A percentile compares a stretch with the other conserved stretches of the same genome.
Evolutionary conservation across 92 coral and sea anemone genomes (phyloP).

Genomic region (Ricordea florida): DNA sequence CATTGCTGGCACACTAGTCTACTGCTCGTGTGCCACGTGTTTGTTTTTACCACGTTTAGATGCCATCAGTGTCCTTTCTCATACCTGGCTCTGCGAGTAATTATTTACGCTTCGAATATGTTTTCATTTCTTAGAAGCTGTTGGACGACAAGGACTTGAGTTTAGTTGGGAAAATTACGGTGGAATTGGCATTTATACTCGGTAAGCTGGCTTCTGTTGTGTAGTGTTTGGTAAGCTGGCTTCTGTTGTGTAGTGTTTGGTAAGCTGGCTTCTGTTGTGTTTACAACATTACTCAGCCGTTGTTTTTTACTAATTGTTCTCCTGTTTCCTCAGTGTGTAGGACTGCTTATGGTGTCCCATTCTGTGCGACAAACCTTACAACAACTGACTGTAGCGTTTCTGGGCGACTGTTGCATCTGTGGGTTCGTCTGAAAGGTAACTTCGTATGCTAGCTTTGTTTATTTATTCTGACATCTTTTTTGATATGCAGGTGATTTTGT

Average conservation of each 20-base stretch:
- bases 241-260: background rate
- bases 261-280: background rate
- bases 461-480: background rate
- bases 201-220: slow-evolving; percentile 24
- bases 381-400: background rate
- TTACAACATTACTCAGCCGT: background rate
- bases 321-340: slow-evolving; percentile 41
- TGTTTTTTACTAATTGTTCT: background rate
- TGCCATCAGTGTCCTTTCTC: too few species aligned
- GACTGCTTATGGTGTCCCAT: slow-evolving; percentile 33
- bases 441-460: background rate
- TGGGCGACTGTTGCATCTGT: slow-evolving; percentile 18
- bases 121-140: background rate
- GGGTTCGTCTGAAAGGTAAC: slow-evolving; percentile 64
- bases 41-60: too few species aligned
- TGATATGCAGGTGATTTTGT: too few species aligned
- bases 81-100: too few species aligned
- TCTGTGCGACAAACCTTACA: background rate
- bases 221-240: too few species aligned
- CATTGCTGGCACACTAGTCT: too few species aligned
- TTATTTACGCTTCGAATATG: background rate
- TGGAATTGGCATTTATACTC: slow-evolving; percentile 71
- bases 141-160: background rate
- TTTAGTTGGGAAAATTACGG: slow-evolving; percentile 50
- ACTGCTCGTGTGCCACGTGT: too few species aligned